Evolutionary conservation across 2,797 vertebrate species (phyloP), one percentile per base, ranked within the genome.

Genomic region (Masticophis lateralis): DNA sequence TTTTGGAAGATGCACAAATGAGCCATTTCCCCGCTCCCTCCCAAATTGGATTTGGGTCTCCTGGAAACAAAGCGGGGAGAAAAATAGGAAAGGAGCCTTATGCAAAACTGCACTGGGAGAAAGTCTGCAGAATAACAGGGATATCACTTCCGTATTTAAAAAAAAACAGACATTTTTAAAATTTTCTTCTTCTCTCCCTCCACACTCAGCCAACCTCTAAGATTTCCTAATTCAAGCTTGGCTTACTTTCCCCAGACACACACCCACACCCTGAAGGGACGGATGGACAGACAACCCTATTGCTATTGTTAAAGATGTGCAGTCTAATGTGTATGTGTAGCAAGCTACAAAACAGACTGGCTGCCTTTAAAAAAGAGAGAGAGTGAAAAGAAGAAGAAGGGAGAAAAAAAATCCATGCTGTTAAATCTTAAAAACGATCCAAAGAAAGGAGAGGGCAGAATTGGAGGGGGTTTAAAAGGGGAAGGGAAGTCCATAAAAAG

Each of bases 271-370:
- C n/a, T 3, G 11, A 55, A 11, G n/a, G 51, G 32, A 12, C 2
- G 3, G 2, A 37, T 5, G 2, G 18, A 22, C 22, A 1, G 2
- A 22, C 2, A 27, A 9, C 47, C 86, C 86, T 8, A 0, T 18
- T 53, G 28, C 47, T 7, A 22, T 16, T n/a, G 74, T 20, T 32
- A 32, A 32, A 90, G 8, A 9, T 69, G 53, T 3, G 22, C 16
- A 25, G 2, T 53, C 1, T 47, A 14, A 37, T 59, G 1, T 28
- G 55, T 22, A 13, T 32, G 4, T 27, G 14, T n/a, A 22, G 47
- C 47, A 47, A 47, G 14, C n/a, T 14, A 7, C 9, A 28, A 56
- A 27, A 69, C 0, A 59, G 3, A 3, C 56, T 27, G 11, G 1
- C 25, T 27, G 90, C 25, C 37, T 37, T 32, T 13, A 6, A n/a